Evolutionary conservation across 1,140 invertebrate species (phyloP), one percentile per base, ranked within the genome.

Genomic region (Zaprionus kolodkinae): DNA sequence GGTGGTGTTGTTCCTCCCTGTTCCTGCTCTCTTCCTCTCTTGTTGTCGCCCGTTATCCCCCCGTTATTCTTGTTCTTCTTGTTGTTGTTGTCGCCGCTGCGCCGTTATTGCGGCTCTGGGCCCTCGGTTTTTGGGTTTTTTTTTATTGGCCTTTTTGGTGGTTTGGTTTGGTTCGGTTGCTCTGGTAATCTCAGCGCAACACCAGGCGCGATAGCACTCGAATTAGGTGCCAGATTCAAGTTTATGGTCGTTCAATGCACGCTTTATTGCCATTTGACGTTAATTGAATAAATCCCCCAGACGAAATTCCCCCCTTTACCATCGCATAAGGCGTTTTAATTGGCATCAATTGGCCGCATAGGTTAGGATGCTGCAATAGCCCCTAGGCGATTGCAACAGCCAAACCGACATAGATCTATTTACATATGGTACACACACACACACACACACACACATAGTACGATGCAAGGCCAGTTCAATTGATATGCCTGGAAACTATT

Each of bases 281-380:
- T 88, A 88, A 88, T 89, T 89, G 78, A 89, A 86, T 81, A 75
- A 89, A 64, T 57, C 55, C 43, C 54, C 35, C 65, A 10, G 25
- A 38, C 27, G 25, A 35, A 10, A 6, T n/a, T 13, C 27, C 7
- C 21, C 21, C 21, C 21, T 21, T 21, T 21, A 2, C 21, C 21
- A 21, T 21, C 21, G 21, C 59, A 66, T 64, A 76, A 62, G 79
- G 56, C 71, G 62, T 63, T 59, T 64, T 63, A 73, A 91, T 89
- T 75, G 76, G 63, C 83, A 74, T 76, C 76, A 82, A 91, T 90
- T 89, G 76, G 62, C 67, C 64, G 6, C 30, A 59, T 45, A 68
- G 62, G 52, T 69, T 38, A 30, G 65, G 35, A 57, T 86, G 72
- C 21, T 87, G 81, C 86, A 86, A 88, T 90, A 68, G 68, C 43